phyloP scores from a whole-genome alignment of 1,140 invertebrate species.

The Cotesia vestalis region DNA sequence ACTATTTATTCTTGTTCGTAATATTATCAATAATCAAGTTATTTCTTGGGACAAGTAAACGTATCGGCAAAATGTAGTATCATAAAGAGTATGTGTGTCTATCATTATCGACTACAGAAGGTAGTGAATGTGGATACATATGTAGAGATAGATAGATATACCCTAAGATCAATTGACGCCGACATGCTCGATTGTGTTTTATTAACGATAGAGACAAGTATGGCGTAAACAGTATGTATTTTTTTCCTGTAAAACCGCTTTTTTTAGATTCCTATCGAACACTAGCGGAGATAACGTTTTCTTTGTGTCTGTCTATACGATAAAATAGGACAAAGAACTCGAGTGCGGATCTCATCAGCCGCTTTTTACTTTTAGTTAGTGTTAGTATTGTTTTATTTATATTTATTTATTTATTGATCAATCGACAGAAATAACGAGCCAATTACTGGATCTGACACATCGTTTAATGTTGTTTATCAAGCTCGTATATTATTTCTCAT shows the following conservation, averaged over 20 bases:
- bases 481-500: conserved; percentile 3
- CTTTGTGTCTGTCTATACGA: conserved; percentile 9
- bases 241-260: conserved; percentile 37
- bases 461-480: background rate
- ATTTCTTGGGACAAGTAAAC: conserved; percentile 32
- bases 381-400: background rate
- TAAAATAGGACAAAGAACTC: conserved; percentile 19
- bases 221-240: conserved; percentile 44
- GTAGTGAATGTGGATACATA: conserved; percentile 19
- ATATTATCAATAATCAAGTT: conserved; percentile 31
- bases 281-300: conserved; percentile 30
- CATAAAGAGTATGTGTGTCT: conserved; percentile 28
- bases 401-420: conserved; percentile 15
- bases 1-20: conserved; percentile 35
- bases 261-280: conserved; percentile 50
- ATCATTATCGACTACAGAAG: conserved; percentile 35
- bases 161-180: conserved; percentile 51
- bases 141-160: conserved; percentile 9
- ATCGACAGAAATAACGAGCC: conserved; percentile 1
- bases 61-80: conserved; percentile 31
- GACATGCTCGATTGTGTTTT: conserved; percentile 50
- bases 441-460: background rate
- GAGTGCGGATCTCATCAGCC: conserved; percentile 1
- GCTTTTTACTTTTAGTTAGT: background rate
- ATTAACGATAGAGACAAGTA: conserved; percentile 52